These are phyloP conservation scores for Tenrec ecaudatus DNA, from an alignment of 2,113 vertebrate species.

Conservation along the genomic window DNA sequence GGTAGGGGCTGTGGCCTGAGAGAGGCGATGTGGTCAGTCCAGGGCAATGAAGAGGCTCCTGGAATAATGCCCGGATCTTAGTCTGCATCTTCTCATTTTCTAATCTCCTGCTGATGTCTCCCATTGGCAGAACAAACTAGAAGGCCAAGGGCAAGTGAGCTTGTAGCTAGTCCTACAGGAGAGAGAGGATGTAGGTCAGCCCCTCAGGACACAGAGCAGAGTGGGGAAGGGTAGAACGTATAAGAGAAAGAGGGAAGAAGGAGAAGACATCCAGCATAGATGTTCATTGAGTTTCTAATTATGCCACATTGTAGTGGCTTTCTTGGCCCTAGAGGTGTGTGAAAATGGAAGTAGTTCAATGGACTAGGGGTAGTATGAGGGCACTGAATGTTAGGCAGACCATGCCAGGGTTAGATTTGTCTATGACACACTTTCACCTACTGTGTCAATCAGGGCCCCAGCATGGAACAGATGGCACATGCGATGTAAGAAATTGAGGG, in stretches of 20 bases:
- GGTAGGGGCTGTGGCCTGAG: not conserved
- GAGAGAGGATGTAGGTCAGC: not conserved
- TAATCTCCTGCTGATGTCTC: not conserved
- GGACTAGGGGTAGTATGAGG: not conserved
- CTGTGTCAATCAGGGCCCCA: constrained; percentile 31
- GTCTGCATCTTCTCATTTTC: not conserved
- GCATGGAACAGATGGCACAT: constrained; percentile 55
- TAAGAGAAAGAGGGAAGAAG: not conserved
- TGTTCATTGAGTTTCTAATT: not conserved
- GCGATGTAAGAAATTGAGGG: not conserved
- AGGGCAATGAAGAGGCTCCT: not conserved
- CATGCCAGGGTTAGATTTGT: not conserved
- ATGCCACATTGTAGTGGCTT: not conserved
- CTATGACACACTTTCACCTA: constrained; percentile 36
- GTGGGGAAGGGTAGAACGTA: not conserved
- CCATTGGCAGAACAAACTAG: not conserved
- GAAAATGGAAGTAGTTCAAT: not conserved
- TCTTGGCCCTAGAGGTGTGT: not conserved
- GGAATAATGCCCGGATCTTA: not conserved
- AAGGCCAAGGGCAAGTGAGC: not conserved
- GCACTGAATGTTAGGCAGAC: not conserved
- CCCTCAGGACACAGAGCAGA: not conserved
- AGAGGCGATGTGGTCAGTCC: not conserved
- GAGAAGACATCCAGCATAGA: not conserved
- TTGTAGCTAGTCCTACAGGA: not conserved